Base-by-base conservation (phyloP, 2,888 invertebrate species). In the Macaria notata region DNA sequence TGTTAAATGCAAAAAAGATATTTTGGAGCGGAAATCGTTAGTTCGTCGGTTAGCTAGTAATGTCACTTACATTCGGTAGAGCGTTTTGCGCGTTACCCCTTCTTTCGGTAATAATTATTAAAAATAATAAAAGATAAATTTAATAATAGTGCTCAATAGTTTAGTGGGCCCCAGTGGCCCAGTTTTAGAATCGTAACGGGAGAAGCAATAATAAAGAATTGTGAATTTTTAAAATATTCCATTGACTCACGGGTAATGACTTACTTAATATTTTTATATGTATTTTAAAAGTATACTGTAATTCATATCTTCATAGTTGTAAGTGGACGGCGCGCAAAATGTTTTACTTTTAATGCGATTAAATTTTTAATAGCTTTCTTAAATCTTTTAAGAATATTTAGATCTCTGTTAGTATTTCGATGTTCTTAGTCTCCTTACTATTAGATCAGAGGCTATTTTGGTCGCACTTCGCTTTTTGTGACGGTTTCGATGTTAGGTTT, bases 221-320 rank as follows among this genome's bases (percentile, higher is more conserved):
- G 84, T 86, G 86, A 87, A 79, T 80, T 83, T 83, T 84, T 79
- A 58, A 60, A 61, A 64, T 67, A 61, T 79, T 78, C 75, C 79
- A 76, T 69, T 70, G 55, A 70, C 72, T 72, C 76, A 78, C 81
- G 82, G 73, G 78, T 83, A 71, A 82, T 72, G 74, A 48, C 54
- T 83, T 85, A 83, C 84, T 81, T 88, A 80, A 87, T 91, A 91
- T 91, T 91, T 91, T 91, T 90, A 78, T 91, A 90, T 88, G 91
- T 91, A 89, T 90, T 87, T 91, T 89, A 86, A 88, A 78, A 77
- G 81, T 82, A 77, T 87, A 89, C 86, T 84, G 83, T 88, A 86
- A 86, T 81, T 88, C 89, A 90, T 90, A 90, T 91, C 89, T 88
- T 79, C 83, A 89, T 88, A 89, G 88, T 73, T 79, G 75, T 89